Percentiles rank a stretch among this genome's conserved stretches.
These are phyloP conservation scores for Trichoplusia ni DNA, from an alignment of 1,140 invertebrate species.

Conservation along the genomic window DNA sequence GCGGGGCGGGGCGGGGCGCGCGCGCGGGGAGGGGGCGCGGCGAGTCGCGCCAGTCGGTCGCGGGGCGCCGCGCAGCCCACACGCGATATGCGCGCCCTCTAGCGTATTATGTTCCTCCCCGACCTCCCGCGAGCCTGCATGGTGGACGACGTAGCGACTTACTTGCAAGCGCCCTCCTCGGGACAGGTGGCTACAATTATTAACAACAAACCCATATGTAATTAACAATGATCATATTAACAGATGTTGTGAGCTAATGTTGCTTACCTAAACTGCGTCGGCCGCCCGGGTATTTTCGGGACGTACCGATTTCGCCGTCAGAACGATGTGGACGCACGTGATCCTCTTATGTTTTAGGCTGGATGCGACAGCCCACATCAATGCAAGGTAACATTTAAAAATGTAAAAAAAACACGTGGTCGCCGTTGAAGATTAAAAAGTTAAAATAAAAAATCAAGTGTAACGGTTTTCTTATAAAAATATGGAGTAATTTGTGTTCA, in stretches of 20 bases:
- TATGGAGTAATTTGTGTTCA: slow-evolving; percentile 43
- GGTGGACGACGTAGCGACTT: slow-evolving; percentile 80
- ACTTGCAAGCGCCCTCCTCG: slow-evolving; percentile 79
- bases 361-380: slow-evolving; percentile 14
- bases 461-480: slow-evolving; percentile 30
- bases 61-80: slow-evolving; percentile 73
- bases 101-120: slow-evolving; percentile 79
- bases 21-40: slow-evolving; percentile 44
- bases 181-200: slow-evolving; percentile 80
- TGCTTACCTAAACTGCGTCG: slow-evolving; percentile 69
- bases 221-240: slow-evolving; percentile 82
- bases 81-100: slow-evolving; percentile 74
- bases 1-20: slow-evolving; percentile 35
- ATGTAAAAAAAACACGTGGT: slow-evolving; percentile 19
- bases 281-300: slow-evolving; percentile 79
- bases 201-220: slow-evolving; percentile 80
- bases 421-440: slow-evolving; percentile 12
- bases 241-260: slow-evolving; percentile 80
- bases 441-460: slow-evolving; percentile 32
- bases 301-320: slow-evolving; percentile 56
- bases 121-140: slow-evolving; percentile 79
- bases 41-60: slow-evolving; percentile 64
- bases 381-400: slow-evolving; percentile 21
- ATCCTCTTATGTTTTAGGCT: slow-evolving; percentile 41
- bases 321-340: slow-evolving; percentile 59